phyloP scores from a whole-genome alignment of 2,113 vertebrate genomes.

The Daphoenositta chrysoptera region DNA sequence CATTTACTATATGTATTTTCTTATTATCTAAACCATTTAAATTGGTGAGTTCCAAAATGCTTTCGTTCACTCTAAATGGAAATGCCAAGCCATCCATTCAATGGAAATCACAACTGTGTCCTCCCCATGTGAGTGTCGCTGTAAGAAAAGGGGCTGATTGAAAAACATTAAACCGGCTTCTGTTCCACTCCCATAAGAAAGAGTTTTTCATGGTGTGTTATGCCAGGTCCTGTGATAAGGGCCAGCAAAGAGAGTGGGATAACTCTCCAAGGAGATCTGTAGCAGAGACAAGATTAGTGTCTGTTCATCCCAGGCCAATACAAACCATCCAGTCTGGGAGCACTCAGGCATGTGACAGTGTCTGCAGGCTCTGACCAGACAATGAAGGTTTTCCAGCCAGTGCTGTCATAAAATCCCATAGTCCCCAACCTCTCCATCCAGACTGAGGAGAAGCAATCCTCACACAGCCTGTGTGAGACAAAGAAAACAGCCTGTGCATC shows the following conservation, averaged over 20 bases:
- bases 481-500: not conserved
- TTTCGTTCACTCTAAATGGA: not conserved
- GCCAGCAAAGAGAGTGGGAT: not conserved
- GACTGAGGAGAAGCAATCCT: not conserved
- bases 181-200: not conserved
- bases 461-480: not conserved
- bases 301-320: not conserved
- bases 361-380: not conserved
- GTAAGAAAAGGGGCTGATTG: not conserved
- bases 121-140: not conserved
- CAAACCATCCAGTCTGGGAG: not conserved
- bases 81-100: not conserved
- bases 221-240: not conserved
- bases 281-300: not conserved
- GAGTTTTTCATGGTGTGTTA: not conserved
- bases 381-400: not conserved
- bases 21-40: not conserved
- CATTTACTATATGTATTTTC: not conserved
- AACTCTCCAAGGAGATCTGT: not conserved
- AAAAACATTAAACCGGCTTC: not conserved
- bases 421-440: not conserved
- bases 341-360: not conserved
- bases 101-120: not conserved
- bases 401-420: not conserved
- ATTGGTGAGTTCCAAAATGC: not conserved